Percentiles rank a stretch among this genome's conserved stretches.
Conservation (phyloP, 2,113 vertebrate species). For the Prietella phreatophila region DNA sequence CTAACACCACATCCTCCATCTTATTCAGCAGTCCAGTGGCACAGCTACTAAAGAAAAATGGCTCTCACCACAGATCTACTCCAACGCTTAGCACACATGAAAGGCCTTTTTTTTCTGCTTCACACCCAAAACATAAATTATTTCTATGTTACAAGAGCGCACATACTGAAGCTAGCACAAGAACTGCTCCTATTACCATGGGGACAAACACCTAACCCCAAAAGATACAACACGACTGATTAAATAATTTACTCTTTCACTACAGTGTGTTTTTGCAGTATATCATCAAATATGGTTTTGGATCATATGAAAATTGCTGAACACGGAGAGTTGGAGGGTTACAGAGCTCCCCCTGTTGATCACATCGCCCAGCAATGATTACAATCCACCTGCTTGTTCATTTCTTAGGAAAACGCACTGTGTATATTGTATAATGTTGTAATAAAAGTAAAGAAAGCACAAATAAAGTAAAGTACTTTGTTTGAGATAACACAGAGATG, state of each 20-base stretch:
- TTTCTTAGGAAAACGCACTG: neutral
- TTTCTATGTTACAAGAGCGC: neutral
- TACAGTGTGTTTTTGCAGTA: constrained; percentile 14
- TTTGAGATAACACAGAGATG: neutral
- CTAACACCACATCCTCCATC: neutral
- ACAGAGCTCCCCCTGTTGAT: constrained; percentile 63
- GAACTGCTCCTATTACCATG: neutral
- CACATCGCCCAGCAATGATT: neutral
- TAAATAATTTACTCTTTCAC: constrained; percentile 20
- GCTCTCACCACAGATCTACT: neutral
- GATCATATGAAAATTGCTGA: constrained; percentile 24
- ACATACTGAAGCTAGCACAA: neutral
- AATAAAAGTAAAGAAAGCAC: neutral
- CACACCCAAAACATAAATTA: constrained; percentile 3
- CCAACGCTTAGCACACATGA: neutral
- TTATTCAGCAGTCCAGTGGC: neutral
- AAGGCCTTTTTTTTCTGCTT: neutral
- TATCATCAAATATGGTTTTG: constrained; percentile 23
- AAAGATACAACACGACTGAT: neutral
- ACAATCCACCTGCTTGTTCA: constrained; percentile 8
- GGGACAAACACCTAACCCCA: neutral
- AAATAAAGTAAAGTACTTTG: neutral
- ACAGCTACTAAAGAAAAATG: neutral
- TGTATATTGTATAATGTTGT: neutral
- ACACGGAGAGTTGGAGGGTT: constrained; percentile 47